Evolutionary conservation across 2,797 vertebrate genomes (phyloP), one percentile per base, ranked within the genome.

Genomic region (Pangasius larnaudii): DNA sequence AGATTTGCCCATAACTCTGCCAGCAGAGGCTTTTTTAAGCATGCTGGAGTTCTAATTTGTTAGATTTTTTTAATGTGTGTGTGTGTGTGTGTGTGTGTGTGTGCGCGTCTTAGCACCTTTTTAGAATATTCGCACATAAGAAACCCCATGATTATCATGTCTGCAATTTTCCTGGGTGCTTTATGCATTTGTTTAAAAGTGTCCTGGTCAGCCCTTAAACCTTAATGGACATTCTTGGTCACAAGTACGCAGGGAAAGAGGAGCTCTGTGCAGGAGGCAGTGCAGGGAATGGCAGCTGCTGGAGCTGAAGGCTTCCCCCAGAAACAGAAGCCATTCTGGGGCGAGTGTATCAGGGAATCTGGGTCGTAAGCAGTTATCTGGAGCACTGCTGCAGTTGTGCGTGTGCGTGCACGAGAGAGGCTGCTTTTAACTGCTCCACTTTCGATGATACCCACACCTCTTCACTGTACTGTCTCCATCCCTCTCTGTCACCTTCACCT

Each of bases 391-490:
- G 90, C 83, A 88, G 83, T 85, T 83, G 79, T 22, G 69, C 22
- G 56, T 61, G 84, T 39, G 59, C 30, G 59, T 2, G 92, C 18
- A 91, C 92, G 91, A 89, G 91, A 6, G 39, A 85, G 74, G 42
- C 93, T 95, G 93, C 94, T 94, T 95, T 95, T 96, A 96, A 95
- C 95, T 96, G 96, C 93, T 96, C 95, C 90, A 96, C 91, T 96
- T 96, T 96, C 91, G 27, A 59, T 53, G 49, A 58, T 85, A 91
- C 58, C 58, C 56, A 91, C 91, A 93, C 89, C 92, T 89, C 90
- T 86, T 79, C 91, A 88, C 90, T 93, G 93, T 91, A 93, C 92
- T 92, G 94, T 88, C 92, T 92, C 92, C 92, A 95, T 94, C 92
- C 92, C 93, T 95, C 94, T 93, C 93, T 89, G 93, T 95, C 96